A percentile compares a stretch with the other conserved stretches of the same genome.
These are phyloP conservation scores for Mareca penelope DNA, from an alignment of 2,797 vertebrate genomes.

Conservation along the genomic window DNA sequence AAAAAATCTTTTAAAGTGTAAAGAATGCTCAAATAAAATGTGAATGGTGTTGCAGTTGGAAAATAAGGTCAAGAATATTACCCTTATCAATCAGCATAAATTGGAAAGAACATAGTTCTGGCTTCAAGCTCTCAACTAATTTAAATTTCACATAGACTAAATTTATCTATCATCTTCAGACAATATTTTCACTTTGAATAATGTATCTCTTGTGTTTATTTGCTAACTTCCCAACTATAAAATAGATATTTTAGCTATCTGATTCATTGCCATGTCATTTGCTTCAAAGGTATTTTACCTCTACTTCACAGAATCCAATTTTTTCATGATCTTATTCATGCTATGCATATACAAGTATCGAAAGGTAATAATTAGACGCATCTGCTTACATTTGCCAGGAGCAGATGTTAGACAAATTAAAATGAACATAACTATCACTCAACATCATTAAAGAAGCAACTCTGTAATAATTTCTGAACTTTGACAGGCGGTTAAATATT, in stretches of 20 bases:
- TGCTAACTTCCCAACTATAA: conserved; percentile 31
- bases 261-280: not conserved
- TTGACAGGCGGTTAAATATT: not conserved
- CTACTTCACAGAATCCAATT: conserved; percentile 17
- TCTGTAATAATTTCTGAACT: conserved; percentile 31
- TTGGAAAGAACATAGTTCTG: not conserved
- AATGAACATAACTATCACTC: conserved; percentile 54
- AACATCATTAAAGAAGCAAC: conserved; percentile 42
- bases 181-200: conserved; percentile 18
- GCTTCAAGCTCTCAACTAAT: not conserved
- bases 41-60: conserved; percentile 1
- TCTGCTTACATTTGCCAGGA: conserved; percentile 73
- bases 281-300: conserved; percentile 2
- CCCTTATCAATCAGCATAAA: not conserved
- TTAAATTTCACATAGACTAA: not conserved
- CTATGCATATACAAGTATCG: conserved; percentile 10
- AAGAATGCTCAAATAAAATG: not conserved
- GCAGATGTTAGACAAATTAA: conserved; percentile 75
- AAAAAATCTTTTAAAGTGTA: not conserved
- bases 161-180: not conserved
- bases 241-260: not conserved
- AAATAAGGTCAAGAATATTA: not conserved
- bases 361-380: conserved; percentile 72
- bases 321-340: conserved; percentile 34
- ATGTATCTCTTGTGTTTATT: conserved; percentile 47